Base-by-base conservation (phyloP, 2,797 vertebrate genomes). In the Limnodromus scolopaceus region DNA sequence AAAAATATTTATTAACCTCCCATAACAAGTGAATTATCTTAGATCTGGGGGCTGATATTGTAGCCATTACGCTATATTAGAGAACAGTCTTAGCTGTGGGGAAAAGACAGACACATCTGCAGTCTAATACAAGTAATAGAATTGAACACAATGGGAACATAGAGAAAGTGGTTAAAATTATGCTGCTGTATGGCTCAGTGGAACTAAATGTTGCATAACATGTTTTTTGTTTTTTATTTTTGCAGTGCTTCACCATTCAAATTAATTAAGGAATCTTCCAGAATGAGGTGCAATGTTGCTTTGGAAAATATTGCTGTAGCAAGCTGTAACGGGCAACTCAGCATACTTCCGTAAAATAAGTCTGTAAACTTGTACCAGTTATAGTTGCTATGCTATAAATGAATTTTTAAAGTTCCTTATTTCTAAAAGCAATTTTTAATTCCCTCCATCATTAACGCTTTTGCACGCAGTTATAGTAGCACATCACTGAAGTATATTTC, bases 251-350 rank as follows among this genome's bases (percentile, higher is more conserved):
- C 71, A 55, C 71, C 53, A 55, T 96, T 94, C 84, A 88, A 94
- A 97, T 96, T 97, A 96, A 97, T 96, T 97, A 97, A 92, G 76
- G 95, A 95, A 83, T 46, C 85, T 96, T 96, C 87, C 57, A 66
- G 86, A 97, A 95, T 39, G 79, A 97, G 91, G 80, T 95, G 78
- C 46, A 92, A 1, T 71, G 66, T 75, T 93, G 86, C 64, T 89
- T 94, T 95, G 66, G 79, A 92, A 97, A 89, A 51, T 70, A 86
- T 13, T 80, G 49, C 68, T 88, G 72, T 39, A 82, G 65, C 30
- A 70, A 77, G 60, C 48, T 79, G 55, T 84, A 86, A 81, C 22
- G 46, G 65, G 61, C 36, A 93, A 7, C 58, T 82, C 54, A 6
- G 82, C 82, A 55, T 18, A 51, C 58, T 68, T 60, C 27, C 68